Conservation (phyloP, 2,113 vertebrate species). For the Psettodes erumei region DNA sequence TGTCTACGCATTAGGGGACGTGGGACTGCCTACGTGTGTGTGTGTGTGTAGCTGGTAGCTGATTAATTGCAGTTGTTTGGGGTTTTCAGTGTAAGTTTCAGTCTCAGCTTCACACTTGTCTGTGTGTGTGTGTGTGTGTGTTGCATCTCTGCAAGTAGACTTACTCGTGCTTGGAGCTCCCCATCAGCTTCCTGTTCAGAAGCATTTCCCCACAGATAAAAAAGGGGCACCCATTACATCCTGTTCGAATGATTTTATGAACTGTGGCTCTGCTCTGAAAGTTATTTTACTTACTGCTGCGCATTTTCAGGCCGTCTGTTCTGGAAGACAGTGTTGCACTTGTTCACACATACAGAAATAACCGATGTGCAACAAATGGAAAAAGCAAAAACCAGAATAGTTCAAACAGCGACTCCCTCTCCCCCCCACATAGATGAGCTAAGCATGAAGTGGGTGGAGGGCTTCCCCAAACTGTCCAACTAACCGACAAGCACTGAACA, state of each 20-base stretch:
- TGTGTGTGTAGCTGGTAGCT: conserved; percentile 22
- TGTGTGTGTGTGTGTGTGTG: conserved; percentile 42
- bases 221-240: conserved; percentile 24
- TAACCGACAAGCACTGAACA: no score
- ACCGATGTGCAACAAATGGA: no score
- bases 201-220: conserved; percentile 39
- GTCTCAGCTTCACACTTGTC: conserved; percentile 36
- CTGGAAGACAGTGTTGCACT: background rate
- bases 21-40: conserved; percentile 2
- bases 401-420: no score
- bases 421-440: no score
- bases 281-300: no score
- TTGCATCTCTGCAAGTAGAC: conserved; percentile 56
- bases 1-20: background rate
- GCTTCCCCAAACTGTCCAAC: no score
- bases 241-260: conserved; percentile 18
- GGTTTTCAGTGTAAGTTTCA: conserved; percentile 56
- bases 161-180: conserved; percentile 61
- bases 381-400: no score
- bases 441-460: no score
- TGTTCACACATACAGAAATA: no score
- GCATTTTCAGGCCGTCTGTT: no score
- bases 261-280: background rate
- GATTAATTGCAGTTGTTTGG: conserved; percentile 51
- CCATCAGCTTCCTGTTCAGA: conserved; percentile 69